Conservation (phyloP, 2,113 vertebrate genomes). For the Oncorhynchus keta region DNA sequence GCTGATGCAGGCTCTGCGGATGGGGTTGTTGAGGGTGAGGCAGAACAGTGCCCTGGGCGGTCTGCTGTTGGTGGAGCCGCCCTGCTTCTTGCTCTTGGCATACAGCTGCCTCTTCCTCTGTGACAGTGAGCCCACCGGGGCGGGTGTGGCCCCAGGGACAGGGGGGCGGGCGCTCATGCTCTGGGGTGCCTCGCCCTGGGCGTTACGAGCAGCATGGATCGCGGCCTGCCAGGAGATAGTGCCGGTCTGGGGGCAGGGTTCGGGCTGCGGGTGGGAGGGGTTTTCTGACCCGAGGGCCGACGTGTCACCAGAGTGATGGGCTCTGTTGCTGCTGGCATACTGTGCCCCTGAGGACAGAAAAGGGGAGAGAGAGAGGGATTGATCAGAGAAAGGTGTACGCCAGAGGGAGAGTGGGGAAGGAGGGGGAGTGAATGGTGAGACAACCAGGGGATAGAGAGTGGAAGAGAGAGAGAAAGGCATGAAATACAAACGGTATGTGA, state of each 20-base stretch:
- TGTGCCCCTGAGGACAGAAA: slow-evolving; percentile 79
- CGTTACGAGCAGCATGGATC: slow-evolving; percentile 89
- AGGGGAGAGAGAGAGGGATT: background rate
- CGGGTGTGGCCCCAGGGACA: slow-evolving; percentile 48
- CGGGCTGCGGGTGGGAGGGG: slow-evolving; percentile 75
- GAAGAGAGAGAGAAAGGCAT: background rate
- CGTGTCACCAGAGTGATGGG: slow-evolving; percentile 80
- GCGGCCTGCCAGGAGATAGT: slow-evolving; percentile 93
- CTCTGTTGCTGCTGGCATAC: slow-evolving; percentile 91
- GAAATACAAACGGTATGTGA: background rate
- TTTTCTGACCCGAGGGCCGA: slow-evolving; percentile 82
- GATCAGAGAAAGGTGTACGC: background rate
- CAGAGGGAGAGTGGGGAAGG: background rate
- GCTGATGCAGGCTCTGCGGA: slow-evolving; percentile 98
- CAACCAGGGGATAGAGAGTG: background rate
- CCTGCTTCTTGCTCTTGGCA: slow-evolving; percentile 99
- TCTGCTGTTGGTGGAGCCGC: slow-evolving; percentile 88
- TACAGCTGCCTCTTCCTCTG: slow-evolving; percentile 99
- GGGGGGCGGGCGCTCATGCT: slow-evolving; percentile 72
- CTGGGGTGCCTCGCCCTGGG: slow-evolving; percentile 79
- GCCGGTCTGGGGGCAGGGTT: slow-evolving; percentile 77
- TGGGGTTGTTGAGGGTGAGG: slow-evolving; percentile 97
- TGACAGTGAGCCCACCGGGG: slow-evolving; percentile 87
- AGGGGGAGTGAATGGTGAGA: background rate
- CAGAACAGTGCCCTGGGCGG: slow-evolving; percentile 97